Conservation (phyloP, 2,113 vertebrate genomes). For the Oplegnathus fasciatus region DNA sequence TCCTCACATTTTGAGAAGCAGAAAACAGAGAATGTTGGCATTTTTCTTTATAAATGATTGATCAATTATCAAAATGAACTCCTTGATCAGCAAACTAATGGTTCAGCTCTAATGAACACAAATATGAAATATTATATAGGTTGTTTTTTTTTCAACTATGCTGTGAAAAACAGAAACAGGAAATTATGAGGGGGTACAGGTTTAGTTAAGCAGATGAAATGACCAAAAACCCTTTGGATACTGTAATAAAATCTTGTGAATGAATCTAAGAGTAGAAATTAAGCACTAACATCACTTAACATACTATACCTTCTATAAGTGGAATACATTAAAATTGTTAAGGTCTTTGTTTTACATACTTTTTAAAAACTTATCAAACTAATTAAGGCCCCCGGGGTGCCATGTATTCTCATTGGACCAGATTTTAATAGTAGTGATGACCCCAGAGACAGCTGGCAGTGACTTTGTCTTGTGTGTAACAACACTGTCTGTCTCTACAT, state of each 20-base stretch:
- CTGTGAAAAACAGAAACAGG: background rate
- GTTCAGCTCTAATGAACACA: background rate
- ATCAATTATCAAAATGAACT: background rate
- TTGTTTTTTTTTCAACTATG: background rate
- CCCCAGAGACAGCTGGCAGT: background rate
- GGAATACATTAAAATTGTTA: background rate
- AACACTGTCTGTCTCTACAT: conserved; percentile 10
- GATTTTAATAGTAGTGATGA: background rate
- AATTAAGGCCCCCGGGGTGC: background rate
- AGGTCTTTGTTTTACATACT: background rate
- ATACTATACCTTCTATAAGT: background rate
- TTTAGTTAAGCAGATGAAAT: background rate
- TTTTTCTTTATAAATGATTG: background rate
- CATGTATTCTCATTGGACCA: background rate
- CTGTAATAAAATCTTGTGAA: background rate
- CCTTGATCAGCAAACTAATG: background rate
- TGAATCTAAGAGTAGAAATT: background rate
- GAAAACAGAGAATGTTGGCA: background rate
- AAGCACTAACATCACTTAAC: background rate
- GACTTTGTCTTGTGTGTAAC: conserved; percentile 22
- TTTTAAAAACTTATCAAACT: background rate
- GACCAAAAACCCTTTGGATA: background rate
- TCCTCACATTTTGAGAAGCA: background rate
- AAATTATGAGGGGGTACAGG: background rate
- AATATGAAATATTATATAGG: too few relatives aligned